A percentile compares a stretch with the other conserved stretches of the same genome.
Conservation (phyloP, 2,113 vertebrate species). For the Rhynchomys soricoides region DNA sequence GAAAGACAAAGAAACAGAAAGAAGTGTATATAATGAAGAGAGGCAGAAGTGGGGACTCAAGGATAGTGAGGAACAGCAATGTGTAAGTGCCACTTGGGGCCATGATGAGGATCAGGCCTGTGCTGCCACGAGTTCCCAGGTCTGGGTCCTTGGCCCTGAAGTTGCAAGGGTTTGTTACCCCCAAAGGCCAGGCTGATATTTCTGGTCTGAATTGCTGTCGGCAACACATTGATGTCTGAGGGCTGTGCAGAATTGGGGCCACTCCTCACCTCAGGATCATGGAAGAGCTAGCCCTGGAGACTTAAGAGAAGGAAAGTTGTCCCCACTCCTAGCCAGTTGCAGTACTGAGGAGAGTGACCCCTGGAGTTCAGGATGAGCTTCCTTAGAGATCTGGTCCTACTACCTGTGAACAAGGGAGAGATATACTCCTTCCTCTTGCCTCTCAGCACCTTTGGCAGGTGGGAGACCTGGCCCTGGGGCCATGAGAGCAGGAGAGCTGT, state of each 20-base stretch:
- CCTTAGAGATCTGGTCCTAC: too few species aligned
- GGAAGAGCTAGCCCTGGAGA: not conserved
- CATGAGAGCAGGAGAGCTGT: too few species aligned
- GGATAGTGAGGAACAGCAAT: not conserved
- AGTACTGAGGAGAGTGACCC: too few species aligned
- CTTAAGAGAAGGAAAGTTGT: too few species aligned
- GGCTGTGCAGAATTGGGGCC: not conserved
- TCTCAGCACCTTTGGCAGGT: not conserved
- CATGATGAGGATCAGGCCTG: not conserved
- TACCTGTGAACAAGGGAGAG: too few species aligned
- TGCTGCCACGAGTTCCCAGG: not conserved
- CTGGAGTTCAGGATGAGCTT: too few species aligned
- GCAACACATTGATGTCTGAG: not conserved
- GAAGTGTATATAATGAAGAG: not conserved
- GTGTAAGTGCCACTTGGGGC: not conserved
- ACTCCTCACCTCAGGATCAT: not conserved
- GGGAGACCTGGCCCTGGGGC: not conserved
- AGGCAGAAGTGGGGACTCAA: not conserved
- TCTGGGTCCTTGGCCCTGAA: not conserved
- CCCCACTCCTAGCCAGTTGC: too few species aligned
- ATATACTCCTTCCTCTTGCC: too few species aligned
- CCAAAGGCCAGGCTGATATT: not conserved
- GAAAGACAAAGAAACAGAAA: not conserved
- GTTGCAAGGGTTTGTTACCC: not conserved
- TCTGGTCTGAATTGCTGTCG: not conserved